Percentiles rank a stretch among this genome's conserved stretches.
Evolutionary conservation across 2,888 invertebrate genomes (phyloP).

Genomic region (Chrysodeixis includens): DNA sequence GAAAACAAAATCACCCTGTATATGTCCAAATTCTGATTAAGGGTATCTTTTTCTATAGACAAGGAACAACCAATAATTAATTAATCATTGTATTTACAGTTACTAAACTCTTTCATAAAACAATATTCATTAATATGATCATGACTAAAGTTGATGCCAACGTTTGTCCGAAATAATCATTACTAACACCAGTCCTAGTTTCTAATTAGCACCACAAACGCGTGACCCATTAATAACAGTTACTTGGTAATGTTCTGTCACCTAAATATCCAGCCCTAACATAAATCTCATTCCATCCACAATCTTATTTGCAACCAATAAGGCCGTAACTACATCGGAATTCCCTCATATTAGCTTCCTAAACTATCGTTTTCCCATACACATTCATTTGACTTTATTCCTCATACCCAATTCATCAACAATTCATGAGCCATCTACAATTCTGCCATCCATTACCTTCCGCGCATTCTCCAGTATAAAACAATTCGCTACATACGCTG

Average conservation of each 20-base stretch:
- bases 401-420: constrained; percentile 46
- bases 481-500: constrained; percentile 49
- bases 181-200: neutral
- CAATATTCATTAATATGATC: neutral
- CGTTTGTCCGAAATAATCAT: neutral
- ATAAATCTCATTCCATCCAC: constrained; percentile 35
- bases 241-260: constrained; percentile 31
- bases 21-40: too few relatives aligned
- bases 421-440: constrained; percentile 48
- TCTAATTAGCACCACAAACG: neutral
- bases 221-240: constrained; percentile 16
- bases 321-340: constrained; percentile 71
- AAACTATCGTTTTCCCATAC: constrained; percentile 75
- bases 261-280: constrained; percentile 10
- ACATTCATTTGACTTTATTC: constrained; percentile 58
- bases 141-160: neutral
- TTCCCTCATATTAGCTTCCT: constrained; percentile 74
- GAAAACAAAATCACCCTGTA: too few relatives aligned
- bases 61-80: too few relatives aligned
- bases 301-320: constrained; percentile 66
- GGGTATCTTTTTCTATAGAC: too few relatives aligned
- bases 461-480: constrained; percentile 36
- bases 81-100: too few relatives aligned
- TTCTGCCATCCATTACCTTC: constrained; percentile 55
- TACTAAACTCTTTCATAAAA: too few relatives aligned